phyloP scores from a whole-genome alignment of 1,140 invertebrate genomes.

The Drosophila sp. region DNA sequence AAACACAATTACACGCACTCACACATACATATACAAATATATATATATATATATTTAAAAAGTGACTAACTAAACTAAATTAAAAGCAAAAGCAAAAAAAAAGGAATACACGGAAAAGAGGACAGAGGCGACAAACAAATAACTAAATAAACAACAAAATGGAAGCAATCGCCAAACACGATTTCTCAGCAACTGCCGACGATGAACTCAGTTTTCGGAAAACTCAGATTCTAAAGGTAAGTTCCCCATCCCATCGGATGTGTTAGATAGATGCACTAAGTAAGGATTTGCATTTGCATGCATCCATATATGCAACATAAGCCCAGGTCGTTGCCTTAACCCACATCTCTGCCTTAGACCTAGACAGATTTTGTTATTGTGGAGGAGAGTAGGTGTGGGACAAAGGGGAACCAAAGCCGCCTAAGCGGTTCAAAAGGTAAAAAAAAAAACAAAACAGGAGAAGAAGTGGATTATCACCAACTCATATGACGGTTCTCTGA shows the following conservation, averaged over 20 bases:
- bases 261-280: background rate
- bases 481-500: conserved; percentile 2
- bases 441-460: conserved; percentile 1
- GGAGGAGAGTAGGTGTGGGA: background rate
- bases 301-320: background rate
- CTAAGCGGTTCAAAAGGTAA: conserved; percentile 45
- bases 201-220: conserved; percentile 99
- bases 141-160: conserved; percentile 84
- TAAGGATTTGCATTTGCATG: conserved; percentile 28
- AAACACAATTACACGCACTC: conserved; percentile 45
- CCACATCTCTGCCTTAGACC: conserved; percentile 35
- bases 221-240: conserved; percentile 97
- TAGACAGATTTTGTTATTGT: conserved; percentile 41
- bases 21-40: conserved; percentile 1
- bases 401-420: conserved; percentile 17
- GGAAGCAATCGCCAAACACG: conserved; percentile 99
- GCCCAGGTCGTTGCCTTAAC: conserved; percentile 56
- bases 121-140: conserved; percentile 21
- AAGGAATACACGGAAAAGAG: conserved; percentile 29
- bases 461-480: conserved; percentile 30
- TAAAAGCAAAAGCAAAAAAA: conserved; percentile 30
- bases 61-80: conserved; percentile 47
- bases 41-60: conserved; percentile 33
- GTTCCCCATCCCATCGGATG: conserved; percentile 24
- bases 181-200: conserved; percentile 98